Evolutionary conservation across 1,140 invertebrate genomes (phyloP), one percentile per base, ranked within the genome.

Genomic region (Stenopsyche tienmushanensis): DNA sequence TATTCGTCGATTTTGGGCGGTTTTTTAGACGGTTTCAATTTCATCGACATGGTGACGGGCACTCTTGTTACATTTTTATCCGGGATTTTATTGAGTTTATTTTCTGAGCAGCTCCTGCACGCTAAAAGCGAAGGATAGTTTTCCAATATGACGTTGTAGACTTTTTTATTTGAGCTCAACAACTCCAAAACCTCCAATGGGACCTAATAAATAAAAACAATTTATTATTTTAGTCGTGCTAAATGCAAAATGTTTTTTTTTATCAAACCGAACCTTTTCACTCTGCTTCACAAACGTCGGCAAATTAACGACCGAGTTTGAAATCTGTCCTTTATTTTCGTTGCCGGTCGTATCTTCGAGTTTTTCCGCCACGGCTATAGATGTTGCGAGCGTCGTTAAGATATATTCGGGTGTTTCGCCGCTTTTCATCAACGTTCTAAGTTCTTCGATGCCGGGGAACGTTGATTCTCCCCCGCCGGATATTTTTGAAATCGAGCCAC

Each of bases 241-340:
- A 13, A 8, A 50, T 25, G 45, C 10, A 49, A 49, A 49, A 9
- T 7, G 17, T 39, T 39, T n/a, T 8, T 39, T 7, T 39, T 47
- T 9, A 7, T 34, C 29, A 57, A 67, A 52, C 20, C 2, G 54
- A 65, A 90, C 86, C 78, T 86, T 87, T 73, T 89, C 87, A 67
- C 83, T 85, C 70, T 86, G 82, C 62, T 81, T 83, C 1, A 91
- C 77, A 74, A 88, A 90, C 1, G 89, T 90, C 0, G 90, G 90
- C 26, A 93, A 75, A 76, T 89, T 86, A 20, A 90, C 81, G 50
- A 90, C 83, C 18, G 90, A 92, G 58, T 73, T 75, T 26, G 73
- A 77, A 17, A 71, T 74, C 0, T 72, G 67, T 1, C 82, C 78
- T 17, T 76, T 76, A 2, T 75, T 73, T 18, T 70, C 69, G 9